Percentiles rank a stretch among this genome's conserved stretches.
Conservation (phyloP, 2,797 vertebrate genomes). For the Cuniculus paca region DNA sequence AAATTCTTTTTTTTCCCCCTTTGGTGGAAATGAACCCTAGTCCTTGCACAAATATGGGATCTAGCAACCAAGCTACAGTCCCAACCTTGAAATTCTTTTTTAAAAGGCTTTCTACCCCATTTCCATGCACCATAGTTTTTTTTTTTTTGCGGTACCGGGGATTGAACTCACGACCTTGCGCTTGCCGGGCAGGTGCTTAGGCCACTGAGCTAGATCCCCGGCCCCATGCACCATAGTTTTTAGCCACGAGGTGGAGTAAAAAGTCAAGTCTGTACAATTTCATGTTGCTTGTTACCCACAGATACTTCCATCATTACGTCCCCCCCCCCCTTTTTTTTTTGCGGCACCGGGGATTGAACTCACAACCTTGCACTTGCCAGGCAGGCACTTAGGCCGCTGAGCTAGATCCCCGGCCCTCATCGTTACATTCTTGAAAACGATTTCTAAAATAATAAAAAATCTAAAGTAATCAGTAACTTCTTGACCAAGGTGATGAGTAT, state of each 20-base stretch:
- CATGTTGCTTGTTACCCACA: background rate
- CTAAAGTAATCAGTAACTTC: background rate
- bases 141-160: too few relatives aligned
- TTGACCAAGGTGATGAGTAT: background rate
- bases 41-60: background rate
- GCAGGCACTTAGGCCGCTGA: too few relatives aligned
- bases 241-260: conserved; percentile 41
- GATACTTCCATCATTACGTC: background rate
- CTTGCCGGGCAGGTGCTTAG: too few relatives aligned
- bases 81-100: background rate
- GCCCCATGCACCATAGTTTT: too few relatives aligned
- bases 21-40: background rate
- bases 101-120: background rate
- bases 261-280: background rate
- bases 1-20: background rate
- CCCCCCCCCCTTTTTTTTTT: too few relatives aligned
- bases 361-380: too few relatives aligned
- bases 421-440: conserved; percentile 50
- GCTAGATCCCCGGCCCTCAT: too few relatives aligned
- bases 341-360: too few relatives aligned
- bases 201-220: too few relatives aligned
- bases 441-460: conserved; percentile 53
- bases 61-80: background rate
- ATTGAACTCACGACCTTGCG: too few relatives aligned
- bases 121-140: background rate